phyloP scores from a whole-genome alignment of 1,140 invertebrate genomes.

The Oncopeltus fasciatus region DNA sequence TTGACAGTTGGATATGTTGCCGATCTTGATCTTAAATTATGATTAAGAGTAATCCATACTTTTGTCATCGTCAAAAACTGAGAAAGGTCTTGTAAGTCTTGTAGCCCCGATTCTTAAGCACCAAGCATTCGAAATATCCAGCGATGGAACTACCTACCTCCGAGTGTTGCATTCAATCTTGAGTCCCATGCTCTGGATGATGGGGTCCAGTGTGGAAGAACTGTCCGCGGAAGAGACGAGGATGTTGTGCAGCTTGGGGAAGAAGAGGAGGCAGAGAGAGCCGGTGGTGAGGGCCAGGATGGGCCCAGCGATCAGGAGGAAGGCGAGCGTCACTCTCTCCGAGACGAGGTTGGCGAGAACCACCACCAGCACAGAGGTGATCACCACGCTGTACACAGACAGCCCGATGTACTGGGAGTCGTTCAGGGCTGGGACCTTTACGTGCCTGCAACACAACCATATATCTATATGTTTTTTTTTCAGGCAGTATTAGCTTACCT shows the following conservation, averaged over 20 bases:
- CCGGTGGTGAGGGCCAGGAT: slow-evolving; percentile 75
- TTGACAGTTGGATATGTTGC: too few relatives aligned
- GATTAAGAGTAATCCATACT: too few relatives aligned
- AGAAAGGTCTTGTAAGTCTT: too few relatives aligned
- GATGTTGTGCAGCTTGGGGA: slow-evolving; percentile 66
- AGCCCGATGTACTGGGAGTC: slow-evolving; percentile 94
- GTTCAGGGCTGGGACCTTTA: slow-evolving; percentile 91
- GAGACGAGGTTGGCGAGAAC: slow-evolving; percentile 71
- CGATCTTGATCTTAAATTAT: too few relatives aligned
- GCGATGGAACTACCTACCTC: too few relatives aligned
- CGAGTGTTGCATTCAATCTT: slow-evolving; percentile 78
- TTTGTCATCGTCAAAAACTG: too few relatives aligned
- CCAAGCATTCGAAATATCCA: too few relatives aligned
- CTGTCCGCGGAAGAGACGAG: slow-evolving; percentile 38
- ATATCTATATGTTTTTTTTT: too few relatives aligned
- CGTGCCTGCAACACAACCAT: slow-evolving; percentile 51
- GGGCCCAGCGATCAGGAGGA: slow-evolving; percentile 63
- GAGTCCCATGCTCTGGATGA: slow-evolving; percentile 74
- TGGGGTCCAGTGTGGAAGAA: slow-evolving; percentile 45
- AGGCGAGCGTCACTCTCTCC: slow-evolving; percentile 68
- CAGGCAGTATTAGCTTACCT: too few relatives aligned
- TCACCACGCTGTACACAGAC: slow-evolving; percentile 82
- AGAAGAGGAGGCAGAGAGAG: slow-evolving; percentile 70
- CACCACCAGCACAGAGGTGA: slow-evolving; percentile 71
- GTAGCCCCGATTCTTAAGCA: too few relatives aligned